phyloP scores from a whole-genome alignment of 2,113 vertebrate species.

The Phyllostomus hastatus region DNA sequence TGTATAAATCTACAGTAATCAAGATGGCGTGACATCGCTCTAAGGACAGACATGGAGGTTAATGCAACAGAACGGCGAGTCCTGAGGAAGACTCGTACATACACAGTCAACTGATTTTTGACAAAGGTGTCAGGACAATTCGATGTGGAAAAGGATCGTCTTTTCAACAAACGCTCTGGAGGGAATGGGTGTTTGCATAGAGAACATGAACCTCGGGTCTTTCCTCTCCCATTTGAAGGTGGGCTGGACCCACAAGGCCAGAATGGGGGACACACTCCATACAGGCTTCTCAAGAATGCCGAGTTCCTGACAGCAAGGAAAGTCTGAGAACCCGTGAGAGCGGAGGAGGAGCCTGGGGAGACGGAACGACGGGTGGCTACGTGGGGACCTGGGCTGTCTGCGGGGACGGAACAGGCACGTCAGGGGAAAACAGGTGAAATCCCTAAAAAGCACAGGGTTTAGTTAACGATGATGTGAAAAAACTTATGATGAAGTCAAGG shows the following conservation, averaged over 20 bases:
- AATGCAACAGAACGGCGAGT: rapidly evolving
- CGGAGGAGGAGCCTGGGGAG: background rate
- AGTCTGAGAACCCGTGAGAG: background rate
- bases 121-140: background rate
- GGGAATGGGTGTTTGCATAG: rapidly evolving
- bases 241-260: background rate
- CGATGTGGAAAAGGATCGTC: background rate
- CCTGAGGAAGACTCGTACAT: background rate
- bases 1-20: too few species aligned
- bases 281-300: too few species aligned
- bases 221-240: too few species aligned
- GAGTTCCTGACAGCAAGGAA: background rate
- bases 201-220: background rate
- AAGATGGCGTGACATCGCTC: background rate
- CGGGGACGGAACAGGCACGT: background rate
- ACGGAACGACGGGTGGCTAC: rapidly evolving
- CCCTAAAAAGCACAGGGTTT: background rate
- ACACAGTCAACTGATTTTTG: background rate
- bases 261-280: background rate
- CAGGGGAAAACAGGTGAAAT: background rate
- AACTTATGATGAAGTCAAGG: background rate
- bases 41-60: background rate
- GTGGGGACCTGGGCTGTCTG: background rate
- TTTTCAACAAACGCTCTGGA: background rate
- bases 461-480: background rate